phyloP scores from a whole-genome alignment of 2,113 vertebrate genomes.

The Lampris megalopsis region DNA sequence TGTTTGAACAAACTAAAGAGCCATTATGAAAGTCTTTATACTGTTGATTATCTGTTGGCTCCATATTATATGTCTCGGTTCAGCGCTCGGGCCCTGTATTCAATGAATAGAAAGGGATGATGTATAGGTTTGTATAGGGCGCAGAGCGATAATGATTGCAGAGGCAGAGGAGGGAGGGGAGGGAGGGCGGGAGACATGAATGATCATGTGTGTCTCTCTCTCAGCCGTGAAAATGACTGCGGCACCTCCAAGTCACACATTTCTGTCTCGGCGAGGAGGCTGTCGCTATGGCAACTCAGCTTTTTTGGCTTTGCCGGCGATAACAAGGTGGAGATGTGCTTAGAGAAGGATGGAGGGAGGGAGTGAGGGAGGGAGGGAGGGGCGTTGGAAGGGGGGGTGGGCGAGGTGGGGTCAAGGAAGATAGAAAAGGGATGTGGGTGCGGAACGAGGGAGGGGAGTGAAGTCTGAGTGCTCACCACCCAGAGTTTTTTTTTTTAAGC shows the following conservation, averaged over 20 bases:
- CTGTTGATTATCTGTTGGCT: constrained; percentile 37
- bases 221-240: constrained; percentile 61
- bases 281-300: constrained; percentile 72
- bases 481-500: constrained; percentile 42
- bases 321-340: constrained; percentile 76
- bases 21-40: constrained; percentile 21
- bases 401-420: background rate
- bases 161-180: constrained; percentile 4
- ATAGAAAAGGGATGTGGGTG: background rate
- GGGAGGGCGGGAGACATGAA: constrained; percentile 43
- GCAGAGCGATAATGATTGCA: constrained; percentile 31
- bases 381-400: background rate
- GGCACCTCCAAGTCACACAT: constrained; percentile 73
- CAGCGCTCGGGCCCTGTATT: constrained; percentile 15
- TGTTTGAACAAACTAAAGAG: background rate
- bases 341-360: constrained; percentile 20
- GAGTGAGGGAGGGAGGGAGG: constrained; percentile 11
- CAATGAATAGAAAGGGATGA: constrained; percentile 41
- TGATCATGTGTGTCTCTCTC: constrained; percentile 37
- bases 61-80: constrained; percentile 39
- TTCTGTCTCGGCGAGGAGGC: constrained; percentile 57
- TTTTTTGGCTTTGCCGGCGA: constrained; percentile 69
- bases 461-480: constrained; percentile 51
- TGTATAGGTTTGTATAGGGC: constrained; percentile 33
- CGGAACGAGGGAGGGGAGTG: constrained; percentile 28